Evolutionary conservation across 2,888 invertebrate species (phyloP).

Genomic region (Drosophila neotestacea): DNA sequence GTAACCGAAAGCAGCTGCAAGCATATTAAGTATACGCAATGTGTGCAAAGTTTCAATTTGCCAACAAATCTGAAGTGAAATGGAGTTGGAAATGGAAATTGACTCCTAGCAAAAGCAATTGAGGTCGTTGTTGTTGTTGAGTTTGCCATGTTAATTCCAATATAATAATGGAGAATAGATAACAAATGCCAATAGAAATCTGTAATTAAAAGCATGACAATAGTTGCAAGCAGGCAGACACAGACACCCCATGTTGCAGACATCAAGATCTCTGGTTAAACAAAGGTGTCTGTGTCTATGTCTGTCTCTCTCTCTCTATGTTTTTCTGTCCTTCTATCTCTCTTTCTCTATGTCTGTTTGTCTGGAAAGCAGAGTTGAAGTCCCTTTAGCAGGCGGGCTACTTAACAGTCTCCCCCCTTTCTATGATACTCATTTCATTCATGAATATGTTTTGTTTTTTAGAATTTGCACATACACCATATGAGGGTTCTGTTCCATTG

Average conservation of each 20-base stretch:
- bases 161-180: not conserved
- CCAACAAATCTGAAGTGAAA: not conserved
- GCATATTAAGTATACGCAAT: constrained; percentile 47
- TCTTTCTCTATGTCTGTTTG: not conserved
- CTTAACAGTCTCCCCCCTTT: constrained; percentile 25
- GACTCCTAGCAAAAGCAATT: not conserved
- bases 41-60: constrained; percentile 36
- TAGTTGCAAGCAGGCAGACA: constrained; percentile 42
- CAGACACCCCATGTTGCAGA: constrained; percentile 55
- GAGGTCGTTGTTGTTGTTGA: constrained; percentile 1
- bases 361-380: constrained; percentile 10
- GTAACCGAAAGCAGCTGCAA: constrained; percentile 28
- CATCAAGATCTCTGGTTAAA: constrained; percentile 68
- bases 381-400: constrained; percentile 29
- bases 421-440: constrained; percentile 49
- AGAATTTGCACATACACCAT: constrained; percentile 24
- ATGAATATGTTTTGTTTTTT: constrained; percentile 48
- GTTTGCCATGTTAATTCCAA: not conserved
- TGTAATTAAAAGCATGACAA: constrained; percentile 71
- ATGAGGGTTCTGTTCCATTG: constrained; percentile 11
- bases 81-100: no score
- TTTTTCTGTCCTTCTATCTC: not conserved
- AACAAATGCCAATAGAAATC: constrained; percentile 53
- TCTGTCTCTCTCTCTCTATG: not conserved
- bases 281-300: constrained; percentile 67